A percentile compares a stretch with the other conserved stretches of the same genome.
Evolutionary conservation across 1,140 invertebrate genomes (phyloP).

Genomic region (Plectus sambesii): DNA sequence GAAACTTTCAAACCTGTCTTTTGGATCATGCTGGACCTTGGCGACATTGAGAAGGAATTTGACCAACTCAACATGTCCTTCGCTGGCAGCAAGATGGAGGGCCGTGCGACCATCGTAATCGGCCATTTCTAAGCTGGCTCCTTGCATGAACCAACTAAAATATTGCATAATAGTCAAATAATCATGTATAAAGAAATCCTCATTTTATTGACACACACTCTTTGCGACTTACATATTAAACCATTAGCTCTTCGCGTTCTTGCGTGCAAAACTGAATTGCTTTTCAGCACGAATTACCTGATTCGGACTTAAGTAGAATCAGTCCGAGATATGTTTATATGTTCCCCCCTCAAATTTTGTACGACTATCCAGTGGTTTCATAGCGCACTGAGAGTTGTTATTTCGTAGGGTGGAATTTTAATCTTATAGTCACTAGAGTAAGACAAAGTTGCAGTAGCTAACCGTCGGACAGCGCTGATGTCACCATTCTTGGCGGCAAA

Average conservation of each 20-base stretch:
- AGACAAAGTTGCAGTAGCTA: constrained; percentile 17
- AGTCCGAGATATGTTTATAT: not conserved
- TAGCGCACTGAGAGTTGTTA: not conserved
- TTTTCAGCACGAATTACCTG: too few relatives aligned
- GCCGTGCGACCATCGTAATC: constrained; percentile 65
- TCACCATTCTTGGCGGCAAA: constrained; percentile 84
- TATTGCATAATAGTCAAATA: not conserved
- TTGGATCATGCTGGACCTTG: constrained; percentile 62
- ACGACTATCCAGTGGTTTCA: not conserved
- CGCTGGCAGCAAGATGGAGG: constrained; percentile 45
- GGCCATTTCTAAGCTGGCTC: constrained; percentile 60
- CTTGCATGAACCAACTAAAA: constrained; percentile 1
- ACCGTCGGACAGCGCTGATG: constrained; percentile 75
- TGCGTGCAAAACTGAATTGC: too few relatives aligned
- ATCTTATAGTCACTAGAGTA: too few relatives aligned
- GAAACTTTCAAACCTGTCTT: too few relatives aligned
- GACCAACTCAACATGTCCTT: constrained; percentile 31
- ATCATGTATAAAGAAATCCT: not conserved
- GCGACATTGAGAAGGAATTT: constrained; percentile 56
- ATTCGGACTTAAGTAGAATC: too few relatives aligned
- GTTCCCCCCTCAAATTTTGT: not conserved
- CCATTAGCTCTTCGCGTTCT: not conserved
- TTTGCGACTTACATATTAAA: not conserved
- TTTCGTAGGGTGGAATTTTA: too few relatives aligned
- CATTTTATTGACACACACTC: not conserved